These are phyloP conservation scores for Venturia canescens DNA, from an alignment of 1,140 invertebrate genomes.

Conservation along the genomic window DNA sequence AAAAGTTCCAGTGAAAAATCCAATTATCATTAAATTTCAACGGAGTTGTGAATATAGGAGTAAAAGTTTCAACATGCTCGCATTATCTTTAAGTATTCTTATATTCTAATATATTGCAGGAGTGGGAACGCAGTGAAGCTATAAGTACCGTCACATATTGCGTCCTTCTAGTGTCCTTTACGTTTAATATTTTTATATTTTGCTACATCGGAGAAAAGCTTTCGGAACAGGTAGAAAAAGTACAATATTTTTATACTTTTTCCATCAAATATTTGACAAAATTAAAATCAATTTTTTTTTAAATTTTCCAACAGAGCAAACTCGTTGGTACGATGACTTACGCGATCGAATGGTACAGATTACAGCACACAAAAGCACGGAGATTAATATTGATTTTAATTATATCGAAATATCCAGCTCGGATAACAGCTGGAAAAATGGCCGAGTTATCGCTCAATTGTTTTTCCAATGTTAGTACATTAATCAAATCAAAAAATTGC, in stretches of 20 bases:
- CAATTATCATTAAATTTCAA: too few relatives aligned
- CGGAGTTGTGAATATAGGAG: too few relatives aligned
- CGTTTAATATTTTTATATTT: conserved; percentile 64
- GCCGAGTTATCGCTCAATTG: conserved; percentile 57
- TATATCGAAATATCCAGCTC: conserved; percentile 54
- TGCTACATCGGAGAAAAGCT: conserved; percentile 64
- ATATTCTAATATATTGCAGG: conserved; percentile 53
- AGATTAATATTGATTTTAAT: conserved; percentile 59
- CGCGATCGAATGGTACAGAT: conserved; percentile 62
- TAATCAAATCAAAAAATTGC: too few relatives aligned
- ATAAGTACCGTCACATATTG: conserved; percentile 44
- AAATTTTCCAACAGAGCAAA: conserved; percentile 56
- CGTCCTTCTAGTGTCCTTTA: conserved; percentile 52
- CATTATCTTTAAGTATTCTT: neutral
- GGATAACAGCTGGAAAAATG: conserved; percentile 62
- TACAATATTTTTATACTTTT: neutral
- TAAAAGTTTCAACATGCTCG: too few relatives aligned
- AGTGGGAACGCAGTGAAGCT: conserved; percentile 58
- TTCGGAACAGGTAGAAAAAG: conserved; percentile 56
- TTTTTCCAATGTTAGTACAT: conserved; percentile 59
- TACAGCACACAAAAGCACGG: conserved; percentile 52
- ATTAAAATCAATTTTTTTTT: neutral
- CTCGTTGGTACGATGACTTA: conserved; percentile 57
- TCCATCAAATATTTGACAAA: neutral
- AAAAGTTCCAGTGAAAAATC: too few relatives aligned